Conservation (phyloP, 2,113 vertebrate genomes). For the Ceyx margarethae region DNA sequence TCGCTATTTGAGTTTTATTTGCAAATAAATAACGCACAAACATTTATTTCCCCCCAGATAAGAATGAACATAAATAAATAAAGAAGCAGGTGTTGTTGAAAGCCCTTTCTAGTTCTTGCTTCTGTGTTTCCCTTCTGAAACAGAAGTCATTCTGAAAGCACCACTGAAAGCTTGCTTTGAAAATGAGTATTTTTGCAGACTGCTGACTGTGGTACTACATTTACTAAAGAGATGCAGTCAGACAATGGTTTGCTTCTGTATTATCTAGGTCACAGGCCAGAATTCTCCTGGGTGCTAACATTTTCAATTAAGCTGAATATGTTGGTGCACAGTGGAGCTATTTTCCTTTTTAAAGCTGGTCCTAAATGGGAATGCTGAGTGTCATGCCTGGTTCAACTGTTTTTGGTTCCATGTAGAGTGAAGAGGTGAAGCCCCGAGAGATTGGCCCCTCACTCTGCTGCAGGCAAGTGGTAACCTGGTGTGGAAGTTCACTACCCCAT, state of each 20-base stretch:
- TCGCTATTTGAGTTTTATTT: neutral
- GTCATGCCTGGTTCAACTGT: neutral
- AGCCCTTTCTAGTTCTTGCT: neutral
- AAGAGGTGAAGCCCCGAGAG: neutral
- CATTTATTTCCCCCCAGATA: neutral
- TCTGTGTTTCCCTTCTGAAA: neutral
- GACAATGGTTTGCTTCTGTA: constrained; percentile 17
- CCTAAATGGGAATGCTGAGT: constrained; percentile 32
- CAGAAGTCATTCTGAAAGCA: constrained; percentile 37
- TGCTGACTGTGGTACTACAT: constrained; percentile 2
- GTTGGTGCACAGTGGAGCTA: neutral
- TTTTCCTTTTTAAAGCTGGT: constrained; percentile 39
- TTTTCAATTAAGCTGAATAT: constrained; percentile 37
- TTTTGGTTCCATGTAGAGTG: neutral
- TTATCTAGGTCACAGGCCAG: constrained; percentile 26
- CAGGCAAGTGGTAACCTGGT: neutral
- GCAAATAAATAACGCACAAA: neutral
- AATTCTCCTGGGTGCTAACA: constrained; percentile 4
- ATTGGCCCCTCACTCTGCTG: neutral
- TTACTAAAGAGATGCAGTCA: neutral
- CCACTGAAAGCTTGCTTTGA: constrained; percentile 53
- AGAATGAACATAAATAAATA: neutral
- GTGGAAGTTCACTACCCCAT: neutral
- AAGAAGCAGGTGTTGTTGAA: neutral
- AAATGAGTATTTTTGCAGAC: constrained; percentile 46